Base-by-base conservation (phyloP, 2,113 vertebrate species). In the Onychorhynchus coronatus region DNA sequence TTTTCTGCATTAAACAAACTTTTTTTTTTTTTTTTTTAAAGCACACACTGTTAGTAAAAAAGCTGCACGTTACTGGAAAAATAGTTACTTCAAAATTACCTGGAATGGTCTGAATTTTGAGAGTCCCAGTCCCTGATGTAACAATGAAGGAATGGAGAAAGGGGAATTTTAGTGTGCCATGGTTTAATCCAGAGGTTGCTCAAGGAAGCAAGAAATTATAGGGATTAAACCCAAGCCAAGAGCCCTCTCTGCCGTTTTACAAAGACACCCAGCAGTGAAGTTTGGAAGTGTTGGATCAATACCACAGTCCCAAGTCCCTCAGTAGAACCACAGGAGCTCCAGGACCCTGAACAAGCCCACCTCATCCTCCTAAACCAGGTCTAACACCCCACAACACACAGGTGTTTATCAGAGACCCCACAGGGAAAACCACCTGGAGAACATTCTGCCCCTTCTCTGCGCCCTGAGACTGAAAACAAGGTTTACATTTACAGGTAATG, bases 401-500 rank as follows among this genome's bases (percentile, higher is more conserved):
- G 55, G 3, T 31, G 39, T 23, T 37, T 22, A 44, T 6, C 66
- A 35, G 28, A n/a, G 31, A 35, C 2, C 4, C 7, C 63, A 41
- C 12, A 35, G 8, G 6, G 5, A 37, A 70, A 82, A 44, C 4
- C 9, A 8, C 12, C 14, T 1, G n/a, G 30, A 39, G 35, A 5
- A 18, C 2, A 3, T 2, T 30, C 9, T 20, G 17, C 27, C 52
- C 28, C 27, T 59, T 8, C 12, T 11, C 20, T 15, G 6, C 23
- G 17, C n/a, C 4, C 11, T 0, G 0, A 30, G 44, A 14, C 37
- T 1, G 22, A 81, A 53, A 71, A 41, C 27, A 41, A 13, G n/a
- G 30, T 44, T 39, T 19, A 12, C 2, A 0, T 5, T 12, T 30
- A 49, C 6, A 19, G 6, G 4, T 55, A 67, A 47, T 0, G 9